Evolutionary conservation across 23 tunicate species (phyloP).

Genomic region (Diplosoma virens): DNA sequence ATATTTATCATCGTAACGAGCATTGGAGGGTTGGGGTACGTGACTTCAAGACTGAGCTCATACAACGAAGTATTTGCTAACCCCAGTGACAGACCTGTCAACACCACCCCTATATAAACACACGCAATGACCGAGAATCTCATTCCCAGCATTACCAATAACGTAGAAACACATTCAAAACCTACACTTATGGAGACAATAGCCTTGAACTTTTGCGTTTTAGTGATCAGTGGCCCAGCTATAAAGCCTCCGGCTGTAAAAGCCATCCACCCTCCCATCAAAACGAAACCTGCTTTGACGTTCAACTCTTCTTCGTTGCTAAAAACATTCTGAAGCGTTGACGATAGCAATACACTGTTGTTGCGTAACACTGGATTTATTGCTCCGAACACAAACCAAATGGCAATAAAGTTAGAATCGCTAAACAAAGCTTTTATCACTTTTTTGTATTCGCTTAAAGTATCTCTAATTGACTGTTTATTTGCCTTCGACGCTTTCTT

Average conservation of each 20-base stretch:
- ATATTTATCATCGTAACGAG: constrained; percentile 57
- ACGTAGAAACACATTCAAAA: constrained; percentile 24
- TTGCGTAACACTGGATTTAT: constrained; percentile 57
- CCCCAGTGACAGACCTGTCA: constrained; percentile 40
- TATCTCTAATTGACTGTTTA: constrained; percentile 17
- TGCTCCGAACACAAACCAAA: constrained; percentile 55
- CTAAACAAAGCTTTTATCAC: constrained; percentile 28
- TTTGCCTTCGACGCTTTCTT: not conserved
- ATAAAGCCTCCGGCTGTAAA: constrained; percentile 55
- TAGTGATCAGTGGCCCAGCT: constrained; percentile 55
- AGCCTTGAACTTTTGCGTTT: constrained; percentile 35
- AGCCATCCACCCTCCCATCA: constrained; percentile 61
- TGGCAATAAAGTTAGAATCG: constrained; percentile 40
- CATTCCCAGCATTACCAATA: constrained; percentile 41
- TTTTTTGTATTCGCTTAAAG: constrained; percentile 20
- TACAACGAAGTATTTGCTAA: constrained; percentile 49
- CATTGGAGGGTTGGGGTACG: constrained; percentile 61
- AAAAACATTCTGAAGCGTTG: constrained; percentile 42
- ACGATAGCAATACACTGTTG: constrained; percentile 59
- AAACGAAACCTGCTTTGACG: constrained; percentile 29
- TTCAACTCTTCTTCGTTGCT: constrained; percentile 3
- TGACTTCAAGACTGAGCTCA: constrained; percentile 49
- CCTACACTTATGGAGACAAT: constrained; percentile 41
- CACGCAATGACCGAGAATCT: not conserved
- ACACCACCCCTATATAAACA: constrained; percentile 53